A percentile compares a stretch with the other conserved stretches of the same genome.
phyloP scores from a whole-genome alignment of 2,888 invertebrate genomes.

The Ophraella communa region DNA sequence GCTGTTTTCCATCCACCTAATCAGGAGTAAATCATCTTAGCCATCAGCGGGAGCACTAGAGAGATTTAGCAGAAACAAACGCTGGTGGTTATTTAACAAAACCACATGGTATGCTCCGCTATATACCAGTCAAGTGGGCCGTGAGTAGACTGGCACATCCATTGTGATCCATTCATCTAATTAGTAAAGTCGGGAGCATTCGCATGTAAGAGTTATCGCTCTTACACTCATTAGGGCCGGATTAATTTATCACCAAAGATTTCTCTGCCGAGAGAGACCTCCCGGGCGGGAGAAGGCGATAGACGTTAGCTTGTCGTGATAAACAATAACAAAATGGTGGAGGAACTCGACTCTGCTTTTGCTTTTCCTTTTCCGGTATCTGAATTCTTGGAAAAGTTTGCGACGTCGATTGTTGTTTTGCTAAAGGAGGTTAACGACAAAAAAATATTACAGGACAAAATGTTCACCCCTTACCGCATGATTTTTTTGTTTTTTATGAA shows the following conservation, averaged over 20 bases:
- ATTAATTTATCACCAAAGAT: conserved; percentile 60
- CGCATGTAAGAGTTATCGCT: conserved; percentile 61
- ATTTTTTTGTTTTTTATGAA: too few relatives aligned
- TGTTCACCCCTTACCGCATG: too few relatives aligned
- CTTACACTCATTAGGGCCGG: conserved; percentile 61
- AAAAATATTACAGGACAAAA: too few relatives aligned
- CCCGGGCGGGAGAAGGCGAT: conserved; percentile 9
- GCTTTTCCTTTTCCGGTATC: background rate
- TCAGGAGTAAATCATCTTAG: conserved; percentile 14
- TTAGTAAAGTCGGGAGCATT: conserved; percentile 59
- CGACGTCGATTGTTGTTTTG: background rate
- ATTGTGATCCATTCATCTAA: conserved; percentile 61
- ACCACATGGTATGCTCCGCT: conserved; percentile 54
- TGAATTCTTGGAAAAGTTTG: background rate
- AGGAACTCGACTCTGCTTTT: background rate
- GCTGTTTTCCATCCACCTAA: background rate
- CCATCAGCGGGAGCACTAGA: conserved; percentile 14
- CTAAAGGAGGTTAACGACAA: background rate
- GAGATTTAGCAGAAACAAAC: conserved; percentile 49
- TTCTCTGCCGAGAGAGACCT: conserved; percentile 40
- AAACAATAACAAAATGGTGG: conserved; percentile 37
- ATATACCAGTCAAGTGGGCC: conserved; percentile 55
- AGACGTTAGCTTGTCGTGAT: conserved; percentile 29
- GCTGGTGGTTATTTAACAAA: conserved; percentile 56
- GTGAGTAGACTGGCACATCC: conserved; percentile 44